These are phyloP conservation scores for Melanotaenia boesemani DNA, from an alignment of 2,797 vertebrate species.

Conservation along the genomic window DNA sequence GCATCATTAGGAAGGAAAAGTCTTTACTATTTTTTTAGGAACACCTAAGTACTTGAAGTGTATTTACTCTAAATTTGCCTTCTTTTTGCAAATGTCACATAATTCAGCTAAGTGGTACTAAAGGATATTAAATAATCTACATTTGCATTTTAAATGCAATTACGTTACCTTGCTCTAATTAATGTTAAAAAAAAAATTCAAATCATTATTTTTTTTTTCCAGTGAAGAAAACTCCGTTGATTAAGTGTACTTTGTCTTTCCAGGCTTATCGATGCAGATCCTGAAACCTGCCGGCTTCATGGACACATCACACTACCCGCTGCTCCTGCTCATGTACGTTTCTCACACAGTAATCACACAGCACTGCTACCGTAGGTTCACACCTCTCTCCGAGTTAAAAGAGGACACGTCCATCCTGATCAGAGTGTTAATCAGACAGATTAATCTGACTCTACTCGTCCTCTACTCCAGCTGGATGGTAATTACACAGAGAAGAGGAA, in stretches of 20 bases:
- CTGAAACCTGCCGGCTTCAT: slow-evolving; percentile 92
- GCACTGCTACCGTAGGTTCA: not conserved
- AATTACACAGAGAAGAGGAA: slow-evolving; percentile 46
- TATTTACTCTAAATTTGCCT: no score
- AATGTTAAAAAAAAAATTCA: not conserved
- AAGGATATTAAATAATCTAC: not conserved
- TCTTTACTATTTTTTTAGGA: no score
- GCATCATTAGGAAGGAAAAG: no score
- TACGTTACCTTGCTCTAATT: not conserved
- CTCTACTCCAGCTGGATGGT: slow-evolving; percentile 19
- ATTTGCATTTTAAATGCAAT: not conserved
- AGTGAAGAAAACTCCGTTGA: not conserved
- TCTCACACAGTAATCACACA: not conserved
- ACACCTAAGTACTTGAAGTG: no score
- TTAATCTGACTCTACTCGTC: slow-evolving; percentile 50
- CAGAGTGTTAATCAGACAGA: slow-evolving; percentile 45
- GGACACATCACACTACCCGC: slow-evolving; percentile 89
- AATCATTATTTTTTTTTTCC: not conserved
- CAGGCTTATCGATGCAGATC: slow-evolving; percentile 93
- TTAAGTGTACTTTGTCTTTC: slow-evolving; percentile 10
- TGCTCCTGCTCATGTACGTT: slow-evolving; percentile 95
- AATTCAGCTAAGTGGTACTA: no score
- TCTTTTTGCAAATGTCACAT: no score
- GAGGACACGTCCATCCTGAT: slow-evolving; percentile 7
- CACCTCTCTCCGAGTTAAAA: not conserved